Base-by-base conservation (phyloP, 37 sponge, comb jelly and placozoan genomes). In the Diacarnus erythraeanus region DNA sequence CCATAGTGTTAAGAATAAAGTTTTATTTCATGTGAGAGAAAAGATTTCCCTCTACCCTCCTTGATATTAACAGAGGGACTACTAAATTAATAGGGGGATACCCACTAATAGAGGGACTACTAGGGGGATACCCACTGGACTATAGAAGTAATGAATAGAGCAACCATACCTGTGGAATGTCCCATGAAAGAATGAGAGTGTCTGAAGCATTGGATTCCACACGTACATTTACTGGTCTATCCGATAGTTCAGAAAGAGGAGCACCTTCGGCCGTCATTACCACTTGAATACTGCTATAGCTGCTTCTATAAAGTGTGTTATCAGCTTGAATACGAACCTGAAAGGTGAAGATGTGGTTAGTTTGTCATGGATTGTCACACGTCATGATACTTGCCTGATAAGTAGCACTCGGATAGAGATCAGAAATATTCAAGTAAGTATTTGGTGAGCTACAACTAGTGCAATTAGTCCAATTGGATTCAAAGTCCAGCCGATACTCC, bases 331-430 rank as follows among this genome's bases (percentile, higher is more conserved):
- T 72, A 2, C 42, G 56, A 30, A 74, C 27, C 43, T 71, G 27
- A 1, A 71, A 1, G 10, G 42, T n/a, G n/a, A n/a, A n/a, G n/a
- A n/a, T n/a, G n/a, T n/a, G n/a, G n/a, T n/a, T n/a, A n/a, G n/a
- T n/a, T n/a, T n/a, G n/a, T n/a, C n/a, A n/a, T n/a, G n/a, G n/a
- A 47, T 47, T 15, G 51, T 47, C 51, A 47, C 51, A 47, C 51
- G 12, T 47, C 12, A 47, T 9, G 38, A 38, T n/a, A 34, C 35
- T 74, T 15, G 71, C 82, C 47, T 22, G 0, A 37, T 82, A 82
- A 4, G 2, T 6, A 15, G 82, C 82, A 73, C 23, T 59, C 2
- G 82, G 82, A 43, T 79, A 79, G 57, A 79, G 79, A 8, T 30
- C 57, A 30, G 69, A 65, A 31, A 77, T 31, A 21, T 38, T 79